Conservation (phyloP, 2,797 vertebrate genomes). For the Malacoctenus gilli region DNA sequence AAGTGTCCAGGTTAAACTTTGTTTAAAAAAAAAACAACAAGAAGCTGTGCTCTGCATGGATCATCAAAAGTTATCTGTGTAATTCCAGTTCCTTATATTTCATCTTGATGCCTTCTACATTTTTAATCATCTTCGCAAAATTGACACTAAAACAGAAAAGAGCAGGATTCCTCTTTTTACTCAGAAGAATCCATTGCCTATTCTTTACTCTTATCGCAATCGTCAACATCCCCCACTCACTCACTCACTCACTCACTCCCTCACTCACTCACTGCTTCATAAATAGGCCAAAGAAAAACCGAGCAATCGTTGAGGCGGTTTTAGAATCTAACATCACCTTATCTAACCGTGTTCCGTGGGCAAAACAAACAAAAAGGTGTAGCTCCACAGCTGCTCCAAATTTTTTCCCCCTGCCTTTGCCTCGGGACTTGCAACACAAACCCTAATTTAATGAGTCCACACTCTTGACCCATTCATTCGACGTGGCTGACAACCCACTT, state of each 20-base stretch:
- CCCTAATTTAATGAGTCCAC: slow-evolving; percentile 47
- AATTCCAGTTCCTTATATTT: not conserved
- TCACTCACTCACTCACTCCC: slow-evolving; percentile 29
- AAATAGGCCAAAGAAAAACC: slow-evolving; percentile 29
- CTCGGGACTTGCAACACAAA: slow-evolving; percentile 18
- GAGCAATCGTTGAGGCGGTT: slow-evolving; percentile 25
- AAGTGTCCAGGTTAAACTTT: too few relatives aligned
- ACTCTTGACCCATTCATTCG: slow-evolving; percentile 46
- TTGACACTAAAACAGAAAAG: slow-evolving; percentile 11
- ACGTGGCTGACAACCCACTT: slow-evolving; percentile 30
- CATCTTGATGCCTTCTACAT: slow-evolving; percentile 2
- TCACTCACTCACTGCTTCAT: slow-evolving; percentile 28
- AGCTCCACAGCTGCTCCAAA: slow-evolving; percentile 2
- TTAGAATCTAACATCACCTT: too few relatives aligned
- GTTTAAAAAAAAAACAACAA: slow-evolving; percentile 6
- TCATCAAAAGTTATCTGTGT: not conserved
- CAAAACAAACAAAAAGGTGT: slow-evolving; percentile 22
- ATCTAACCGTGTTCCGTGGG: slow-evolving; percentile 1
- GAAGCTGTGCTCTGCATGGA: not conserved
- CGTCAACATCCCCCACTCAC: too few relatives aligned
- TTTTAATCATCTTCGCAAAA: slow-evolving; percentile 18
- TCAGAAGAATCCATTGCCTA: slow-evolving; percentile 34
- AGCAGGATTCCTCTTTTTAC: slow-evolving; percentile 4
- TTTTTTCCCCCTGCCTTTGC: slow-evolving; percentile 2
- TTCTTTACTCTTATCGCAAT: slow-evolving; percentile 41